phyloP scores from a whole-genome alignment of 2,888 invertebrate genomes.

The Drosophila longiperda region DNA sequence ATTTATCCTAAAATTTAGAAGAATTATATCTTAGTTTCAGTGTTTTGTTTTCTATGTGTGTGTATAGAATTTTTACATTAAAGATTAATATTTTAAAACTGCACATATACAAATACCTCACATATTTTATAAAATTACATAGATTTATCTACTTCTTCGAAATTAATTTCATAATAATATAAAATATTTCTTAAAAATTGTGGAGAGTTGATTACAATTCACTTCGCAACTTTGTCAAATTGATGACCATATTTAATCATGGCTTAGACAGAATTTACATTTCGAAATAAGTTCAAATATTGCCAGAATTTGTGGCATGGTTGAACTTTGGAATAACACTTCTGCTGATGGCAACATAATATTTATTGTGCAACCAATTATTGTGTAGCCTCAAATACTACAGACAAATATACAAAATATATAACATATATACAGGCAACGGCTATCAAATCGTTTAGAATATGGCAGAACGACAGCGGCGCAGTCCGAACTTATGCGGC shows the following conservation, averaged over 20 bases:
- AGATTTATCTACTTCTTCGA: no score
- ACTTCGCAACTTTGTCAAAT: background rate
- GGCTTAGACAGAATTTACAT: background rate
- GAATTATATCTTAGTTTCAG: no score
- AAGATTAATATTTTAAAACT: no score
- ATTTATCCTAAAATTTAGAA: no score
- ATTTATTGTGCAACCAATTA: background rate
- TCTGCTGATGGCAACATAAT: background rate
- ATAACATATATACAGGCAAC: constrained; percentile 17
- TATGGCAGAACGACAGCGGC: constrained; percentile 78
- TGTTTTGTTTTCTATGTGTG: no score
- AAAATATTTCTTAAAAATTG: no score
- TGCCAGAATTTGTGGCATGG: background rate
- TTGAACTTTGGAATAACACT: background rate
- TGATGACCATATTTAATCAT: background rate
- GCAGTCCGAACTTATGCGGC: constrained; percentile 45
- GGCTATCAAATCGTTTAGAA: constrained; percentile 55
- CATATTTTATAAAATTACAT: no score
- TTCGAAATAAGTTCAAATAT: background rate
- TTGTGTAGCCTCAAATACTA: background rate
- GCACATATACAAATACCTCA: no score
- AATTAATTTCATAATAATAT: no score
- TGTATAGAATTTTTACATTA: no score
- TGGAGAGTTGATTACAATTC: no score
- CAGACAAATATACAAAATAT: constrained; percentile 48